Evolutionary conservation across 2,888 invertebrate genomes (phyloP).

Genomic region (Diploptera punctata): DNA sequence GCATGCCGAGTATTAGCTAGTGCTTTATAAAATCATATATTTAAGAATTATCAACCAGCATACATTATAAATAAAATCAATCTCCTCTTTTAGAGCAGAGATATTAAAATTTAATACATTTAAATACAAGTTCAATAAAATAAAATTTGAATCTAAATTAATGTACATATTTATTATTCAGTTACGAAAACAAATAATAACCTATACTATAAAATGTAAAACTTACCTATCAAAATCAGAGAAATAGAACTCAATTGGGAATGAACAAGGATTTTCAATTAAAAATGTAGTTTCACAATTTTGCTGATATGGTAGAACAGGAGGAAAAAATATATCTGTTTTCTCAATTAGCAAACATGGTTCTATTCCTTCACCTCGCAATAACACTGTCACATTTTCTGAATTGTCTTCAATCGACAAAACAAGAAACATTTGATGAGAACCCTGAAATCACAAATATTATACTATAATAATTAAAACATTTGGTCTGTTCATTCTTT

Average conservation of each 20-base stretch:
- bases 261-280: not conserved
- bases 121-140: no score
- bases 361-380: not conserved
- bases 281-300: not conserved
- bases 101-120: no score
- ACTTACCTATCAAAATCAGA: not conserved
- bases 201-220: not conserved
- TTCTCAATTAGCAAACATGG: not conserved
- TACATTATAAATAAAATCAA: no score
- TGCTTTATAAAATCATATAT: no score
- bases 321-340: not conserved
- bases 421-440: not conserved
- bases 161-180: no score
- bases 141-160: no score
- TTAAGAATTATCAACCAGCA: no score
- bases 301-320: not conserved
- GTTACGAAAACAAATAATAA: no score
- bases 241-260: slow-evolving; percentile 1
- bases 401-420: not conserved
- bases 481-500: no score
- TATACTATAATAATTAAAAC: not conserved
- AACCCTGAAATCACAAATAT: not conserved
- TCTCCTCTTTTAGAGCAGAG: no score
- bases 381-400: not conserved
- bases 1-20: no score